These are phyloP conservation scores for Lepus townsendii DNA, from an alignment of 2,797 vertebrate species.

Conservation along the genomic window DNA sequence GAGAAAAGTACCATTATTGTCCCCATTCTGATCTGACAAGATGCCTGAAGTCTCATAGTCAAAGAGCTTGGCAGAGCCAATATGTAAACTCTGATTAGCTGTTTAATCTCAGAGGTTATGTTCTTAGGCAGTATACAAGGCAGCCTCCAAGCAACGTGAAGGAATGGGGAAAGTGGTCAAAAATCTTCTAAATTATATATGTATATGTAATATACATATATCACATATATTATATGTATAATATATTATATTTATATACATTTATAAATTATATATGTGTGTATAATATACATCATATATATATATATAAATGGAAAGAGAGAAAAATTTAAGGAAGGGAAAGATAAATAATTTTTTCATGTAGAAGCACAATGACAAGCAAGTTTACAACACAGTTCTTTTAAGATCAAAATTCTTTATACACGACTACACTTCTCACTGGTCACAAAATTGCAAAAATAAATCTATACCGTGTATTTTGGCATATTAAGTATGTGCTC, in stretches of 20 bases:
- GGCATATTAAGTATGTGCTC: constrained; percentile 28
- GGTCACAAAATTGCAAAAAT: background rate
- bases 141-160: background rate
- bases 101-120: background rate
- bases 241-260: too few species aligned
- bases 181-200: background rate
- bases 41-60: background rate
- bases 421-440: background rate
- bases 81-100: background rate
- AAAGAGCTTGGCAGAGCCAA: background rate
- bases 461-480: background rate
- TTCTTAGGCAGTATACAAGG: background rate
- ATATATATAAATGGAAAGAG: too few species aligned
- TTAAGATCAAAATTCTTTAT: constrained; percentile 50
- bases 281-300: too few species aligned
- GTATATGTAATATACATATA: too few species aligned
- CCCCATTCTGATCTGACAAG: background rate
- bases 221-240: too few species aligned
- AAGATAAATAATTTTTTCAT: background rate
- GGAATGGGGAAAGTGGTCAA: background rate
- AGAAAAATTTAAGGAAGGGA: background rate
- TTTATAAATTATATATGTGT: background rate
- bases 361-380: background rate
- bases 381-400: background rate
- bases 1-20: background rate